Percentiles rank a stretch among this genome's conserved stretches.
Evolutionary conservation across 2,888 invertebrate genomes (phyloP).

Genomic region (Drosophila robusta): DNA sequence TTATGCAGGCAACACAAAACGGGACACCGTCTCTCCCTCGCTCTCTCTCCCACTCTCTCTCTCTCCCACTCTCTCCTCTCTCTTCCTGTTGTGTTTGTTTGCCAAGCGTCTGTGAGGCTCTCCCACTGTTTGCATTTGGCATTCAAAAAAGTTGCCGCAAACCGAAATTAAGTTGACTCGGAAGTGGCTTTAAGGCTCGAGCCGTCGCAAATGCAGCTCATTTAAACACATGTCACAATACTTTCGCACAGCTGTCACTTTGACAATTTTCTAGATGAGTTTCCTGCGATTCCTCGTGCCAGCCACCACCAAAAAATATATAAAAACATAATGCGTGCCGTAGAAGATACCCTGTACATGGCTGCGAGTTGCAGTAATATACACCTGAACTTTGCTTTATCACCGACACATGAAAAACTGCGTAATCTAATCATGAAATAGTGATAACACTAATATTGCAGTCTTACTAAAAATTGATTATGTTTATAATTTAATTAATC

Average conservation of each 20-base stretch:
- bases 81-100: conserved; percentile 54
- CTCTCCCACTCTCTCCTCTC: neutral
- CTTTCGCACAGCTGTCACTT: conserved; percentile 80
- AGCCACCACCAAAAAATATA: conserved; percentile 7
- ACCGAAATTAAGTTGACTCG: conserved; percentile 63
- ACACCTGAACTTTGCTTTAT: no score
- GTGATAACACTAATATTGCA: no score
- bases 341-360: neutral
- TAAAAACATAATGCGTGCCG: neutral
- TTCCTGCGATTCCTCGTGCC: conserved; percentile 61
- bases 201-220: conserved; percentile 72
- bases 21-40: conserved; percentile 7
- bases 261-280: conserved; percentile 82
- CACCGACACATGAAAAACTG: no score
- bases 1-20: conserved; percentile 72
- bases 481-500: no score
- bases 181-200: conserved; percentile 60
- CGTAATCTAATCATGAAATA: no score
- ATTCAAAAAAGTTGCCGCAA: conserved; percentile 69
- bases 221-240: conserved; percentile 82
- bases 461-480: no score
- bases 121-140: conserved; percentile 55
- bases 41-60: neutral
- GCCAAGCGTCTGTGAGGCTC: conserved; percentile 63
- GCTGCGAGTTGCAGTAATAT: no score